These are phyloP conservation scores for Platyscapa corneri DNA, from an alignment of 1,140 invertebrate genomes.

Conservation along the genomic window DNA sequence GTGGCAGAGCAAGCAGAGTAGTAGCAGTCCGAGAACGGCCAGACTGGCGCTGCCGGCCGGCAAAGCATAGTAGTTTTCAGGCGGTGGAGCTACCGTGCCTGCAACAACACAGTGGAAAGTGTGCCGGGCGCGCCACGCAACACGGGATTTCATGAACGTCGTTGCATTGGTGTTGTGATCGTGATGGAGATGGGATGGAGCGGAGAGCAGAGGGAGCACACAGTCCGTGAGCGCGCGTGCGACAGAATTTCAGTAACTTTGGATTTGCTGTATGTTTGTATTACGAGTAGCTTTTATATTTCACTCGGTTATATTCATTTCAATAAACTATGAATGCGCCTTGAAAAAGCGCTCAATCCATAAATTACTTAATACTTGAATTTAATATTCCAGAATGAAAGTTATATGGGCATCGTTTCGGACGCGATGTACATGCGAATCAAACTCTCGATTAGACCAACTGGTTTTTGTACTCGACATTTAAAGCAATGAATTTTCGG, in stretches of 20 bases:
- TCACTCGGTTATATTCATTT: not conserved
- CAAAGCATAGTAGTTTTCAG: conserved; percentile 69
- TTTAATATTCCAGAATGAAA: not conserved
- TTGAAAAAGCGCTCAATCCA: not conserved
- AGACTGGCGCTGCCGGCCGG: conserved; percentile 64
- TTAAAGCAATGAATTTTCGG: too few species aligned
- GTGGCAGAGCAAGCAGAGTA: conserved; percentile 68
- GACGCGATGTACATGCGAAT: too few species aligned
- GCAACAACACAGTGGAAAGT: conserved; percentile 53
- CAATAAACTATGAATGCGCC: not conserved
- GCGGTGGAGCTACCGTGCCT: conserved; percentile 69
- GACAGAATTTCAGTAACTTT: not conserved
- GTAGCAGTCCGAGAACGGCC: conserved; percentile 62
- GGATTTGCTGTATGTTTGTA: not conserved
- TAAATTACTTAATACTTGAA: not conserved
- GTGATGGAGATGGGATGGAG: not conserved
- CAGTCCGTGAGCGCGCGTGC: conserved; percentile 35
- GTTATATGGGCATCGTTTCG: too few species aligned
- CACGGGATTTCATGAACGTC: not conserved
- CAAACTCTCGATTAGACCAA: too few species aligned
- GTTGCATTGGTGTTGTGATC: not conserved
- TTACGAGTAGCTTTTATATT: not conserved
- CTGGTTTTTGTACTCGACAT: too few species aligned
- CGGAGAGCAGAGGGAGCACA: not conserved
- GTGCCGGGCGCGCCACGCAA: conserved; percentile 36